These are phyloP conservation scores for Sciaenops ocellatus DNA, from an alignment of 2,797 vertebrate genomes.

Conservation along the genomic window DNA sequence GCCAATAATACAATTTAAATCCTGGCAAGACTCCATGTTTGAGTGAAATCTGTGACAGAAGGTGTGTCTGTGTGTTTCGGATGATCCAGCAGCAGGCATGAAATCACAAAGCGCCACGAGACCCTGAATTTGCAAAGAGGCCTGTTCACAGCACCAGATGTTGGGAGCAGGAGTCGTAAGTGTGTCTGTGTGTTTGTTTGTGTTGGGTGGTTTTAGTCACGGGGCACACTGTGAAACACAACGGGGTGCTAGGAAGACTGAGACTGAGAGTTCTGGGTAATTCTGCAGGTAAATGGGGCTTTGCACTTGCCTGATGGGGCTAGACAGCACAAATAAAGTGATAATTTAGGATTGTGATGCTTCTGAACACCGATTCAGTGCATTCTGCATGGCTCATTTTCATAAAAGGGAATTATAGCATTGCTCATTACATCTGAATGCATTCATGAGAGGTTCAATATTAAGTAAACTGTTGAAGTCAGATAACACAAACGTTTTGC, in stretches of 20 bases:
- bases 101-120: conserved; percentile 72
- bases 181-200: conserved; percentile 33
- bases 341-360: conserved; percentile 55
- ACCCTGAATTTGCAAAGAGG: conserved; percentile 62
- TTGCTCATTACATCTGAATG: conserved; percentile 54
- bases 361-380: conserved; percentile 46
- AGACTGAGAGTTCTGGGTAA: conserved; percentile 66
- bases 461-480: conserved; percentile 50
- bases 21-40: conserved; percentile 61
- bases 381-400: conserved; percentile 60
- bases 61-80: conserved; percentile 69
- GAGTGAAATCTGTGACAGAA: conserved; percentile 69
- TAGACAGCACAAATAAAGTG: conserved; percentile 66
- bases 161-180: conserved; percentile 58
- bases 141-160: conserved; percentile 77
- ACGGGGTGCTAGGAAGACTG: conserved; percentile 56
- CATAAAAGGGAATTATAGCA: conserved; percentile 53
- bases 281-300: conserved; percentile 76
- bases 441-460: conserved; percentile 47
- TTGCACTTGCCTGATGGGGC: conserved; percentile 61
- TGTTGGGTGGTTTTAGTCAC: conserved; percentile 74
- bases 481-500: conserved; percentile 51
- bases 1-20: conserved; percentile 75
- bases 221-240: conserved; percentile 69
- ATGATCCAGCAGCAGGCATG: conserved; percentile 71